phyloP scores from a whole-genome alignment of 2,797 vertebrate genomes.

The Gadopsis marmoratus region DNA sequence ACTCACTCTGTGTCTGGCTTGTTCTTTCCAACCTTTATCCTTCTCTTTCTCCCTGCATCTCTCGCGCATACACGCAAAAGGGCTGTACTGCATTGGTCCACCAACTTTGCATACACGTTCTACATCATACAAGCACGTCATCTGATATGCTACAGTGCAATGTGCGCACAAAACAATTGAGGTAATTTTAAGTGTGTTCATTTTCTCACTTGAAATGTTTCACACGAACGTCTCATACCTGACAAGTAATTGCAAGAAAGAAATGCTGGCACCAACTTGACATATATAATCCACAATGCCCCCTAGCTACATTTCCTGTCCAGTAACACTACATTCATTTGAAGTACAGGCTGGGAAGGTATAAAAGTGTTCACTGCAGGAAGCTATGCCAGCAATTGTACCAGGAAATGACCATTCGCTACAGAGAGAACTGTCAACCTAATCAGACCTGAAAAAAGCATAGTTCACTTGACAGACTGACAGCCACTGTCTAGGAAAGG shows the following conservation, averaged over 20 bases:
- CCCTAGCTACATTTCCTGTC: slow-evolving; percentile 32
- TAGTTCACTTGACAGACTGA: slow-evolving; percentile 58
- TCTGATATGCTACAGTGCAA: not conserved
- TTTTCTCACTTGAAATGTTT: slow-evolving; percentile 3
- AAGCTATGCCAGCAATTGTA: slow-evolving; percentile 49
- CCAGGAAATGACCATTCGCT: slow-evolving; percentile 60
- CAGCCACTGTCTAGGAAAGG: slow-evolving; percentile 42
- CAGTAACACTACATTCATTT: slow-evolving; percentile 42
- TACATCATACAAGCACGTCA: not conserved
- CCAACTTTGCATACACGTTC: not conserved
- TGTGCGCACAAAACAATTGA: not conserved
- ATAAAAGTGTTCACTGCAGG: slow-evolving; percentile 39
- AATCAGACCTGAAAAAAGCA: slow-evolving; percentile 56
- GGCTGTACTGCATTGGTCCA: not conserved
- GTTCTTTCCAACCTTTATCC: not conserved
- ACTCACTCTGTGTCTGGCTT: slow-evolving; percentile 19
- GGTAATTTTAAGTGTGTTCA: not conserved
- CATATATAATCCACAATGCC: slow-evolving; percentile 23
- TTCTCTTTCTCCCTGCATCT: not conserved
- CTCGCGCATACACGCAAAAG: not conserved
- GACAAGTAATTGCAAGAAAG: slow-evolving; percentile 29
- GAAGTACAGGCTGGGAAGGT: slow-evolving; percentile 37
- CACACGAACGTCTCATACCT: not conserved
- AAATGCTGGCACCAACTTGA: slow-evolving; percentile 17
- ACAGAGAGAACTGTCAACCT: slow-evolving; percentile 62